These are phyloP conservation scores for Nephrotoma guestfalica DNA, from an alignment of 2,888 invertebrate species.

Conservation along the genomic window DNA sequence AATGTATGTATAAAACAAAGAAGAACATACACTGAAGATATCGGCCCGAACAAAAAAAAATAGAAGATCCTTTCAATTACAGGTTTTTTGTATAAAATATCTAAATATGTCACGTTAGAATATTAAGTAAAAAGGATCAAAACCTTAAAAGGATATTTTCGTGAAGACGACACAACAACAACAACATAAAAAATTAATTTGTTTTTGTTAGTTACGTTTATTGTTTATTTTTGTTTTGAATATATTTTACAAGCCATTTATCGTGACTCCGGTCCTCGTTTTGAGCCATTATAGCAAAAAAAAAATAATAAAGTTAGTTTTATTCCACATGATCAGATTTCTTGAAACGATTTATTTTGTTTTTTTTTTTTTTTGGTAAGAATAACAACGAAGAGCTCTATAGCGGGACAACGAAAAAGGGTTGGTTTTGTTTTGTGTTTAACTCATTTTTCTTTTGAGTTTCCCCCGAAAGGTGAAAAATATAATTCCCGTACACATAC, in stretches of 20 bases:
- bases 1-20: neutral
- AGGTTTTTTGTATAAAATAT: constrained; percentile 2
- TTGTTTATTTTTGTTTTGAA: constrained; percentile 11
- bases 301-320: neutral
- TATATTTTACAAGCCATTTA: constrained; percentile 11
- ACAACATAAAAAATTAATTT: constrained; percentile 8
- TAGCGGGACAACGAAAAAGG: neutral
- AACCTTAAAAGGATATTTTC: neutral
- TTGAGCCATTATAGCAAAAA: neutral
- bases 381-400: neutral
- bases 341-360: neutral
- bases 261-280: constrained; percentile 5
- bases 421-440: neutral
- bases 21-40: constrained; percentile 5
- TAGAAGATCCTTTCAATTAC: constrained; percentile 8
- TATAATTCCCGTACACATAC: neutral
- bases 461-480: neutral
- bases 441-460: neutral
- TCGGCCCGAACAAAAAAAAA: neutral
- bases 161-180: neutral
- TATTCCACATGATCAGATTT: constrained; percentile 4
- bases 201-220: constrained; percentile 10
- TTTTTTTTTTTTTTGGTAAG: neutral
- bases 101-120: neutral
- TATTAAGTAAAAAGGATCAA: neutral